Evolutionary conservation across 2,888 invertebrate species (phyloP), one percentile per base, ranked within the genome.

Genomic region (Cacoxenus indagator): DNA sequence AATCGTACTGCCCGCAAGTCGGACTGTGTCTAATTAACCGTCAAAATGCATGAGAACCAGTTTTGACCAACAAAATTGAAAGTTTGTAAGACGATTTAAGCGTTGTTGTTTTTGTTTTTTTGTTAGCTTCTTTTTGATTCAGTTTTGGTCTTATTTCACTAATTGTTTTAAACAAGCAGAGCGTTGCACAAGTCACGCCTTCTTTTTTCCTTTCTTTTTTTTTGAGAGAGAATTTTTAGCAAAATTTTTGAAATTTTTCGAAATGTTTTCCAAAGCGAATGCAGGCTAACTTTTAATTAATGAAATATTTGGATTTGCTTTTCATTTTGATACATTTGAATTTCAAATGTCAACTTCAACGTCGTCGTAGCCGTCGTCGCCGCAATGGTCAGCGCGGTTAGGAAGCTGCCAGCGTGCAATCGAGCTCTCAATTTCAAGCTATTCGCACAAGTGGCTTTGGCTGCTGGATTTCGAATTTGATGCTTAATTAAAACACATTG

Each of bases 401-500:
- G n/a, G n/a, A n/a, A n/a, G n/a, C n/a, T n/a, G n/a, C n/a, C n/a
- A n/a, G n/a, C n/a, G n/a, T n/a, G n/a, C n/a, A n/a, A n/a, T n/a
- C n/a, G n/a, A n/a, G n/a, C n/a, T n/a, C n/a, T n/a, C n/a, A n/a
- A n/a, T n/a, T n/a, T n/a, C n/a, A n/a, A n/a, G n/a, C n/a, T n/a
- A n/a, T n/a, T n/a, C n/a, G n/a, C n/a, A n/a, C n/a, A n/a, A n/a
- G n/a, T n/a, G n/a, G n/a, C n/a, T n/a, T n/a, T n/a, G n/a, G n/a
- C n/a, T n/a, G n/a, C n/a, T n/a, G n/a, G n/a, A n/a, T n/a, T 43
- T 43, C 45, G 31, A 17, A n/a, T n/a, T 14, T 2, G 3, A 17
- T 17, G 19, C 59, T 59, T 59, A 59, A 59, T 59, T 59, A 59
- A 59, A 59, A 24, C 59, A 59, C 22, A 31, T 59, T 59, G 59